Evolutionary conservation across 1,140 invertebrate species (phyloP), one percentile per base, ranked within the genome.

Genomic region (Riptortus pedestris): DNA sequence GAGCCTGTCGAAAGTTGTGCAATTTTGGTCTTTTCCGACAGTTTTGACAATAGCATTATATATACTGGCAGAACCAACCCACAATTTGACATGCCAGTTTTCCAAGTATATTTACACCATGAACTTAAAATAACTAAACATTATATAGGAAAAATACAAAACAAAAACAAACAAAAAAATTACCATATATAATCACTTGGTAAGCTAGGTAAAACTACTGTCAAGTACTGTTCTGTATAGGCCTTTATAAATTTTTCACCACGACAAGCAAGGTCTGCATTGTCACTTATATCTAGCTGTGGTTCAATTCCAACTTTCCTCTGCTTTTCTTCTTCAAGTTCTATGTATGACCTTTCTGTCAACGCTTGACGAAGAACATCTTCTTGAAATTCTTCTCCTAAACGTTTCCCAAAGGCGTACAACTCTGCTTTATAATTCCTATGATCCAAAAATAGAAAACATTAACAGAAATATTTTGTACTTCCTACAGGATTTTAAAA

Each of bases 381-480:
- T 0, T 78, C 72, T 65, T 90, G 77, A 71, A 96, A 91, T 9
- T 87, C 78, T 78, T 96, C 94, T n/a, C 85, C 83, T 12, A 96
- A 75, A 47, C 94, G 78, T 69, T 85, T 83, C 27, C 85, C 85
- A 79, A 96, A 96, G 3, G 91, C 88, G 79, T 79, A 95, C 18
- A 96, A 64, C 77, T 97, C 94, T 0, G 90, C 82, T 67, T 87
- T 80, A 73, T 91, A 86, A 73, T 96, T 96, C 93, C 69, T 70
- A 20, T 20, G 47, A 55, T 26, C n/a, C n/a, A n/a, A n/a, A n/a
- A n/a, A n/a, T n/a, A n/a, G n/a, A 62, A 60, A 67, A 67, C 31
- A 67, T 43, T 43, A 48, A 22, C 16, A 43, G 16, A 62, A 4
- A n/a, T 52, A 7, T n/a, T n/a, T n/a, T n/a, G 31, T 14, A 38